A percentile compares a stretch with the other conserved stretches of the same genome.
phyloP scores from a whole-genome alignment of 2,888 invertebrate species.

The Leucoma salicis region DNA sequence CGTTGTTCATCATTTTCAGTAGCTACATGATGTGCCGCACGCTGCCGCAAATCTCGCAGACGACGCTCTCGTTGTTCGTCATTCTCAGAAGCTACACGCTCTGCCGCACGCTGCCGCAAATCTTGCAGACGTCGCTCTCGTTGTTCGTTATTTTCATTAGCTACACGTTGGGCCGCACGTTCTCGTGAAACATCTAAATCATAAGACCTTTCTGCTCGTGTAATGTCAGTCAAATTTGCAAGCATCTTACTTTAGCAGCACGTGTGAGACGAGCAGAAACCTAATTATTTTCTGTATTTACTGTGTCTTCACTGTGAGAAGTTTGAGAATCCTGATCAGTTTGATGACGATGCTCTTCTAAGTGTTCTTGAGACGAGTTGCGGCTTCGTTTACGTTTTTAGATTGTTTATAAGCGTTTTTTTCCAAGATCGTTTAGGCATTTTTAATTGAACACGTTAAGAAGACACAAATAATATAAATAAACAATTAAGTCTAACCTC shows the following conservation, averaged over 20 bases:
- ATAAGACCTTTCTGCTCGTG: constrained; percentile 7
- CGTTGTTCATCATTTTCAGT: constrained; percentile 8
- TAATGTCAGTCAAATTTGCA: constrained; percentile 13
- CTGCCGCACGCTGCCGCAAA: constrained; percentile 1
- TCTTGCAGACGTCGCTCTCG: constrained; percentile 11
- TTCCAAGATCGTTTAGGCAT: not conserved
- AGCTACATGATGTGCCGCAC: constrained; percentile 4
- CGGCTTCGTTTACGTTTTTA: not conserved
- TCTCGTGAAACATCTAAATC: constrained; percentile 7
- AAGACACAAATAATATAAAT: not conserved
- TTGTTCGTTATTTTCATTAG: constrained; percentile 10
- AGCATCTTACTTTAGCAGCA: constrained; percentile 13
- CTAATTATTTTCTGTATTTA: not conserved
- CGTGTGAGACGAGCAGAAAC: not conserved
- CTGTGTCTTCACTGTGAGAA: not conserved
- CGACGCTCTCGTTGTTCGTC: constrained; percentile 3
- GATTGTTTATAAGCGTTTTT: not conserved
- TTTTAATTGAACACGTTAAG: not conserved
- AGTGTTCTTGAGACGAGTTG: not conserved
- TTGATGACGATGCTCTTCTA: not conserved
- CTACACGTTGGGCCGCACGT: constrained; percentile 5
- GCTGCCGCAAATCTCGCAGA: constrained; percentile 8
- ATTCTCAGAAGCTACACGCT: constrained; percentile 6
- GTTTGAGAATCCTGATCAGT: not conserved
- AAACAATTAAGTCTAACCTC: too few species aligned